Evolutionary conservation across 37 sponge, comb jelly and placozoan genomes (phyloP).

Genomic region (Amphimedon queenslandica): DNA sequence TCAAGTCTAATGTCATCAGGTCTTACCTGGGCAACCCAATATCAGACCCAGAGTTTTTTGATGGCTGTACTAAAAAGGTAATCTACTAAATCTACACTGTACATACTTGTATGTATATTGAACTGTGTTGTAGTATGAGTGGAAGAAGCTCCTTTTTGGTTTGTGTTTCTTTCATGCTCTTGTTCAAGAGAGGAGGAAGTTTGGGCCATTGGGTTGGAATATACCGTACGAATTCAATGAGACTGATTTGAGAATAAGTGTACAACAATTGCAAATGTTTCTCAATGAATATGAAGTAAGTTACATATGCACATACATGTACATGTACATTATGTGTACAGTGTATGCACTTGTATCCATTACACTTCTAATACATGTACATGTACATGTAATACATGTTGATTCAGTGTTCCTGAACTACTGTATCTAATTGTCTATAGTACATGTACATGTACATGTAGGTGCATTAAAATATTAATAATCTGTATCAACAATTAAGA

Average conservation of each 20-base stretch:
- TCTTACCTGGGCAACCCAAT: conserved; percentile 96
- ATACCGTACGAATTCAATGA: conserved; percentile 99
- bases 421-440: too few species aligned
- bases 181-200: conserved; percentile 95
- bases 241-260: conserved; percentile 98
- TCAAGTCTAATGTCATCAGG: conserved; percentile 91
- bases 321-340: background rate
- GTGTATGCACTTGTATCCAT: too few species aligned
- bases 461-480: too few species aligned
- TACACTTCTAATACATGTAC: too few species aligned
- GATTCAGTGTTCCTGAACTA: too few species aligned
- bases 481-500: too few species aligned
- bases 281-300: conserved; percentile 96
- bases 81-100: conserved; percentile 5
- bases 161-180: conserved; percentile 99
- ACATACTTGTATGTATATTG: background rate
- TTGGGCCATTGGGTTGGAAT: conserved; percentile 98
- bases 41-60: conserved; percentile 92
- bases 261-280: conserved; percentile 95
- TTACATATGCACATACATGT: background rate
- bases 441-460: too few species aligned
- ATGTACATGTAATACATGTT: too few species aligned
- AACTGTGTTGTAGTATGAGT: too few species aligned
- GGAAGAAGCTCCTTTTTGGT: conserved; percentile 92
- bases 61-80: conserved; percentile 74